Conservation (phyloP, 2,888 invertebrate genomes). For the Parascotia fuliginaria region DNA sequence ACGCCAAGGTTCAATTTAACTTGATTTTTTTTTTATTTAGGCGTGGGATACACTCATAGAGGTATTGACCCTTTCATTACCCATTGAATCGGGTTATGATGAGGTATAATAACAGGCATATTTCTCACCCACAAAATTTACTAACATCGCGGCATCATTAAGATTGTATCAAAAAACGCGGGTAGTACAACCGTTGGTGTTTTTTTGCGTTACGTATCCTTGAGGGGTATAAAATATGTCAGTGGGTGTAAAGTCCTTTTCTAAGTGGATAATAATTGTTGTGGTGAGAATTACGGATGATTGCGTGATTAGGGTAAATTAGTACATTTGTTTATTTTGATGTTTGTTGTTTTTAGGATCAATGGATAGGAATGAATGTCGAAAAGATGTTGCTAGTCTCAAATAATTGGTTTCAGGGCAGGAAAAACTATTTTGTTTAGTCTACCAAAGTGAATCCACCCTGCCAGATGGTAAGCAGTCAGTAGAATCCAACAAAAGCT, state of each 20-base stretch:
- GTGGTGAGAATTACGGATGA: not conserved
- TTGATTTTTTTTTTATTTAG: conserved; percentile 24
- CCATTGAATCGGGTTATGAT: conserved; percentile 50
- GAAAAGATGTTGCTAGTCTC: no score
- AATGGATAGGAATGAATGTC: no score
- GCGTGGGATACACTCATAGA: conserved; percentile 57
- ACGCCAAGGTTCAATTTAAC: conserved; percentile 11
- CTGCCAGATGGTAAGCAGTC: no score
- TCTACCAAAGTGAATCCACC: no score
- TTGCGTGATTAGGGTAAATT: not conserved
- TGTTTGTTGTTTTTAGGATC: no score
- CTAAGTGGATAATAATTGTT: conserved; percentile 1
- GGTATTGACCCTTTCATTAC: conserved; percentile 61
- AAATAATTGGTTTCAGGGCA: no score
- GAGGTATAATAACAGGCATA: conserved; percentile 64
- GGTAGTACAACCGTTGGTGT: conserved; percentile 23
- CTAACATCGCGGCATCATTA: conserved; percentile 19
- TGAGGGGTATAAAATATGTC: conserved; percentile 1
- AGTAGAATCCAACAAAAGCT: no score
- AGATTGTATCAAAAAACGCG: conserved; percentile 17
- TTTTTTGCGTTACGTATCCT: conserved; percentile 17
- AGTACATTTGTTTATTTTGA: no score
- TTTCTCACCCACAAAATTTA: conserved; percentile 67
- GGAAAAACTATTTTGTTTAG: no score
- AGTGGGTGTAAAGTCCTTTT: conserved; percentile 2